Base-by-base conservation (phyloP, 2,888 invertebrate species). In the Drosophila anceps region DNA sequence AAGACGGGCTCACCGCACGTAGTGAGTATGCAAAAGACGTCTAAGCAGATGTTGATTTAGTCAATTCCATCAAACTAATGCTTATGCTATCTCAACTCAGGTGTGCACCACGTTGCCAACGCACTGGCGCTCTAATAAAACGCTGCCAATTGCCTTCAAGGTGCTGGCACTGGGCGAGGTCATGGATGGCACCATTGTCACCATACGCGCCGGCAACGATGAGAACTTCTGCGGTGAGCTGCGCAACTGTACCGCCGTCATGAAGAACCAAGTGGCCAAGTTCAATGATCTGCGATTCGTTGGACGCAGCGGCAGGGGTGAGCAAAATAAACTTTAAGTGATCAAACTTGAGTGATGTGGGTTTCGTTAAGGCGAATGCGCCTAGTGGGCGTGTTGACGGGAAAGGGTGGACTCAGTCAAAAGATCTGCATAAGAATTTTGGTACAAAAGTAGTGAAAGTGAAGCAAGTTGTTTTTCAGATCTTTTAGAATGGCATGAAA, bases 71-170 rank as follows among this genome's bases (percentile, higher is more conserved):
- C 4, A 2, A 2, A 18, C 7, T 20, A 33, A 27, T 13, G 3
- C 13, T n/a, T 10, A 20, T 9, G 12, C 18, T 24, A 13, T 24
- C 18, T 12, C 6, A 0, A 39, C 4, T 10, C 15, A 95, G 95
- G 95, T 95, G 20, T 97, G 97, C 92, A 98, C 98, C 74, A 96
- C 97, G 37, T 93, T 99, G 82, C 99, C 99, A 55, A 96, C 96
- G 0, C 99, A 99, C 93, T 99, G 99, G 99, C 94, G 99, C 76
- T 98, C 96, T 37, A 99, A 99, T 94, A 99, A 99, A 94, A 98
- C 98, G 13, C 94, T 99, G 61, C 99, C 99, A 74, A 96, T 97
- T 76, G 98, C 98, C 60, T 99, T 99, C 94, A 98, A 98, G 94
- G 98, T 98, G 88, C 96, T 98, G 62, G 97, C 98, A 0, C 94